phyloP scores from a whole-genome alignment of 2,113 vertebrate genomes.

The Tretioscincus oriximinensis region DNA sequence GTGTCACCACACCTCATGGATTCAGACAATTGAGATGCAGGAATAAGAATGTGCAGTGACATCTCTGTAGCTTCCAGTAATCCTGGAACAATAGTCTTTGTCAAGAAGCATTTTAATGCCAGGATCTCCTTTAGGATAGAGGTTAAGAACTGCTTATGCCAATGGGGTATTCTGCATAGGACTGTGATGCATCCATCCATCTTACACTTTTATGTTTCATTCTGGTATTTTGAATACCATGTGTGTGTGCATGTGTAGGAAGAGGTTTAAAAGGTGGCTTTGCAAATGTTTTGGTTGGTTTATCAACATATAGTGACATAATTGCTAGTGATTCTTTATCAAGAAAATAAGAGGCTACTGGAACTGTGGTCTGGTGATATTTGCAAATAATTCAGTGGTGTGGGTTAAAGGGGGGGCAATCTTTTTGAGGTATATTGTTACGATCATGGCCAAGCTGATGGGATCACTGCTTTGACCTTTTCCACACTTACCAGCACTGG shows the following conservation, averaged over 20 bases:
- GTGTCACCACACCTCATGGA: not conserved
- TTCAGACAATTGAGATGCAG: not conserved
- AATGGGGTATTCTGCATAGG: not conserved
- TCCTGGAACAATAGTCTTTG: not conserved
- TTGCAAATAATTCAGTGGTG: not conserved
- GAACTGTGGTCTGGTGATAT: not conserved
- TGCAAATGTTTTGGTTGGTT: not conserved
- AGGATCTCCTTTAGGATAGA: not conserved
- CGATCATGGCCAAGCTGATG: not conserved
- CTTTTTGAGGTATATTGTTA: not conserved
- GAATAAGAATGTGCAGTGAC: not conserved
- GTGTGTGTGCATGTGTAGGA: no score
- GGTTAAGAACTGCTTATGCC: not conserved
- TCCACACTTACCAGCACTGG: no score
- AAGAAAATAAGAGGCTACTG: not conserved
- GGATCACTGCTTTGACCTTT: not conserved
- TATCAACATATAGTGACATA: not conserved
- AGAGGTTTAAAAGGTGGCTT: no score
- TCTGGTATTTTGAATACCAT: no score
- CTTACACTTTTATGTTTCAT: no score
- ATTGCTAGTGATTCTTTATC: not conserved
- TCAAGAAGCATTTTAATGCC: not conserved
- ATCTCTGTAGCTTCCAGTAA: not conserved
- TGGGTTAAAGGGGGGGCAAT: not conserved
- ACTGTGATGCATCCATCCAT: not conserved